Percentiles rank a stretch among this genome's conserved stretches.
phyloP scores from a whole-genome alignment of 2,797 vertebrate species.

The Pelochelys cantorii region DNA sequence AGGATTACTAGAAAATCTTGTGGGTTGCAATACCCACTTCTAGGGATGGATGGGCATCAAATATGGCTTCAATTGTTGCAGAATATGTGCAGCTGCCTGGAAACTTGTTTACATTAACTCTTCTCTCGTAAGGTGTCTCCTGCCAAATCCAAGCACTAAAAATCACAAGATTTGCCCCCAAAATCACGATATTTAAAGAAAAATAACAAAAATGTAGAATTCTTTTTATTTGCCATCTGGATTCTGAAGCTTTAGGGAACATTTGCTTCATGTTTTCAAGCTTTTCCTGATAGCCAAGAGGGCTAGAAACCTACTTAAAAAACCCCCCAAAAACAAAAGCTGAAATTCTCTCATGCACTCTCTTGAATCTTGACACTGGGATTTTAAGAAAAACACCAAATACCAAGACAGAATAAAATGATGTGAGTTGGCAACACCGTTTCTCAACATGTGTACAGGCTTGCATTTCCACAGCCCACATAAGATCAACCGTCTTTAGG shows the following conservation, averaged over 20 bases:
- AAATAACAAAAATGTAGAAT: neutral
- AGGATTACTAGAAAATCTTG: neutral
- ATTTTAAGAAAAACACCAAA: neutral
- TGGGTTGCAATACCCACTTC: neutral
- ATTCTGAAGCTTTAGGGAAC: neutral
- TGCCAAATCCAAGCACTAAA: neutral
- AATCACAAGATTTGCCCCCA: neutral
- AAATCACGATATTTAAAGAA: neutral
- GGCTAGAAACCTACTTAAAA: neutral
- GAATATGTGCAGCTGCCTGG: neutral
- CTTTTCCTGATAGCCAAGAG: neutral
- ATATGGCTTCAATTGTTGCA: neutral
- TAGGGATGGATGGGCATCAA: rapidly evolving
- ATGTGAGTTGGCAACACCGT: neutral
- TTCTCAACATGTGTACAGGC: slow-evolving; percentile 4
- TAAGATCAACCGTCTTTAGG: slow-evolving; percentile 3
- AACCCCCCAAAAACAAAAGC: neutral
- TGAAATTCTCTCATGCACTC: neutral
- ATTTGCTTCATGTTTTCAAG: neutral
- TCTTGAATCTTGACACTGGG: neutral
- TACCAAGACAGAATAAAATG: neutral
- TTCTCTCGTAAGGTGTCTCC: neutral
- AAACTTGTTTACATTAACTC: neutral
- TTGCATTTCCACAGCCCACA: neutral
- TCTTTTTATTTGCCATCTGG: neutral